Percentiles rank a stretch among this genome's conserved stretches.
These are phyloP conservation scores for Drosophila anomalata DNA, from an alignment of 2,888 invertebrate genomes.

Conservation along the genomic window DNA sequence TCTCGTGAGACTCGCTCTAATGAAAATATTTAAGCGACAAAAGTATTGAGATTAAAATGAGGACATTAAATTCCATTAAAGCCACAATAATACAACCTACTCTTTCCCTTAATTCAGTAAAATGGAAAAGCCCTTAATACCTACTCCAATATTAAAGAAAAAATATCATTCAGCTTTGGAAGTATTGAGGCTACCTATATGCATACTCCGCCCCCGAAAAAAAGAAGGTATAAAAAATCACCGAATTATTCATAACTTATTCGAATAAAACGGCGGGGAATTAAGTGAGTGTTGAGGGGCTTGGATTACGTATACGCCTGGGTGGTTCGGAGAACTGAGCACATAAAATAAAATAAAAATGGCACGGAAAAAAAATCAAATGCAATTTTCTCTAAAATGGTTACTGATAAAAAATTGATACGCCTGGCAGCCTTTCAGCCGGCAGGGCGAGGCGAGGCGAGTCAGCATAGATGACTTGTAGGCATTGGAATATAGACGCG, in stretches of 20 bases:
- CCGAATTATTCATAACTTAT: conserved; percentile 39
- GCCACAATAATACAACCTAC: neutral
- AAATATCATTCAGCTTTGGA: neutral
- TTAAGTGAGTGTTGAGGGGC: conserved; percentile 27
- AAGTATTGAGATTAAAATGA: conserved; percentile 41
- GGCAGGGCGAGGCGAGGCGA: conserved; percentile 8
- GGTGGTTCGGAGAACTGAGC: conserved; percentile 33
- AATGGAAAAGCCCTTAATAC: neutral
- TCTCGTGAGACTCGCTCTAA: conserved; percentile 37
- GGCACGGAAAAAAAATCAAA: conserved; percentile 49
- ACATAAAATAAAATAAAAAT: conserved; percentile 57
- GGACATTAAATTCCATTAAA: neutral
- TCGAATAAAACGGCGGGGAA: conserved; percentile 25
- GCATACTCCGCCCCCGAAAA: neutral
- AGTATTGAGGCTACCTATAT: neutral
- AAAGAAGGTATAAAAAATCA: conserved; percentile 20
- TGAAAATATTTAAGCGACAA: conserved; percentile 57
- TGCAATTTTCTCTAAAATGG: conserved; percentile 74
- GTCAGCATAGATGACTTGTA: conserved; percentile 25
- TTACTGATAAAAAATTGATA: conserved; percentile 75
- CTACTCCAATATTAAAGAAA: neutral
- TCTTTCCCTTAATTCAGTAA: neutral
- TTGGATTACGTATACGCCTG: conserved; percentile 1
- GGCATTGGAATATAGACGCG: conserved; percentile 12
- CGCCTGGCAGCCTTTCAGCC: conserved; percentile 15